phyloP scores from a whole-genome alignment of 2,113 vertebrate species.

The Heptranchias perlo region DNA sequence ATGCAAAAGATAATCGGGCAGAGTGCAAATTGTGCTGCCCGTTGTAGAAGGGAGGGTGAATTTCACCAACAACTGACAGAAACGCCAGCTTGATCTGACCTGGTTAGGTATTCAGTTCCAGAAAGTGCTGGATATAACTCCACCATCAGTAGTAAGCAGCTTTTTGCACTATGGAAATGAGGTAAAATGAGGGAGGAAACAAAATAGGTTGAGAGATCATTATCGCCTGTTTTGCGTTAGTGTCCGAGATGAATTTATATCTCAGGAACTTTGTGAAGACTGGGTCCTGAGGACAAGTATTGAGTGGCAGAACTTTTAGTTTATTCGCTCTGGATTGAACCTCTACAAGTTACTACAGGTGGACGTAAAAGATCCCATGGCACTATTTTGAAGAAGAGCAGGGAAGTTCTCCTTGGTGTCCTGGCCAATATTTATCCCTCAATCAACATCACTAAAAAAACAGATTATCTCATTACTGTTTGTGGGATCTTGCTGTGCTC shows the following conservation, averaged over 20 bases:
- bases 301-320: not conserved
- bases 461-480: not conserved
- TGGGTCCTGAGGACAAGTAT: not conserved
- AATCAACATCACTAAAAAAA: not conserved
- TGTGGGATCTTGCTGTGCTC: not conserved
- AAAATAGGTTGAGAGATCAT: not conserved
- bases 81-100: not conserved
- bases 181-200: not conserved
- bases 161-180: not conserved
- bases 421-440: not conserved
- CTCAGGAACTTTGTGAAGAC: not conserved
- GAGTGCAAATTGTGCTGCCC: no score
- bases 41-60: no score
- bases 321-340: not conserved
- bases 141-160: not conserved
- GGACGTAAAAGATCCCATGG: not conserved
- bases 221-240: no score
- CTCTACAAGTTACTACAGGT: not conserved
- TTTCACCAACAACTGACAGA: not conserved
- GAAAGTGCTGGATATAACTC: not conserved
- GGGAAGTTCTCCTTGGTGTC: not conserved
- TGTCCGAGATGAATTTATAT: not conserved
- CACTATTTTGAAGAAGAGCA: not conserved
- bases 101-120: not conserved
- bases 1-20: no score